Percentiles rank a stretch among this genome's conserved stretches.
Evolutionary conservation across 23 tunicate genomes (phyloP).

Genomic region (Styela clava): DNA sequence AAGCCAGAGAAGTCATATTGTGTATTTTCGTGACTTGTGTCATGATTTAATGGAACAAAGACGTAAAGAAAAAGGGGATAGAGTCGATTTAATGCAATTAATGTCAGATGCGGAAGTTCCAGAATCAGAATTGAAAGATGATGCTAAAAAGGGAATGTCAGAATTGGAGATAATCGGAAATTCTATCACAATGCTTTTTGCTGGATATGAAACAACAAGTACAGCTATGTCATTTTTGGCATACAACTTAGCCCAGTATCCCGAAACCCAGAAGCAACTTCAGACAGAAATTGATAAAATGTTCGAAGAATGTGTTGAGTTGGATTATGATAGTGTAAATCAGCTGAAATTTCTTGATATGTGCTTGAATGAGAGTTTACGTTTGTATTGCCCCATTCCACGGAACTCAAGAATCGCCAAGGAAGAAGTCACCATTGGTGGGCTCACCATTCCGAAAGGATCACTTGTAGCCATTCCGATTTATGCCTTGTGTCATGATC

Average conservation of each 20-base stretch:
- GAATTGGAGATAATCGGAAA: constrained; percentile 57
- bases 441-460: constrained; percentile 33
- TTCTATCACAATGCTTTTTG: constrained; percentile 55
- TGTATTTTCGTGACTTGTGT: background rate
- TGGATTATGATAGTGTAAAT: constrained; percentile 51
- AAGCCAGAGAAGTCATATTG: background rate
- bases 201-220: constrained; percentile 78
- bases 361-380: constrained; percentile 69
- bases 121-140: background rate
- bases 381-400: constrained; percentile 39
- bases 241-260: constrained; percentile 62
- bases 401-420: constrained; percentile 43
- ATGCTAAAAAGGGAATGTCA: constrained; percentile 25
- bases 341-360: constrained; percentile 48
- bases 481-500: constrained; percentile 28
- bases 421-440: constrained; percentile 44
- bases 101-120: background rate
- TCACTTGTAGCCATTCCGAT: constrained; percentile 30
- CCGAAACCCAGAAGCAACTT: constrained; percentile 44
- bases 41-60: background rate
- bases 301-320: constrained; percentile 35
- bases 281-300: constrained; percentile 44
- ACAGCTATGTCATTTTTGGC: constrained; percentile 54
- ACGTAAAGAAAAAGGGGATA: background rate
- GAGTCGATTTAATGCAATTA: constrained; percentile 6